Conservation (phyloP, 2,888 invertebrate genomes). For the Polymixis lichenea region DNA sequence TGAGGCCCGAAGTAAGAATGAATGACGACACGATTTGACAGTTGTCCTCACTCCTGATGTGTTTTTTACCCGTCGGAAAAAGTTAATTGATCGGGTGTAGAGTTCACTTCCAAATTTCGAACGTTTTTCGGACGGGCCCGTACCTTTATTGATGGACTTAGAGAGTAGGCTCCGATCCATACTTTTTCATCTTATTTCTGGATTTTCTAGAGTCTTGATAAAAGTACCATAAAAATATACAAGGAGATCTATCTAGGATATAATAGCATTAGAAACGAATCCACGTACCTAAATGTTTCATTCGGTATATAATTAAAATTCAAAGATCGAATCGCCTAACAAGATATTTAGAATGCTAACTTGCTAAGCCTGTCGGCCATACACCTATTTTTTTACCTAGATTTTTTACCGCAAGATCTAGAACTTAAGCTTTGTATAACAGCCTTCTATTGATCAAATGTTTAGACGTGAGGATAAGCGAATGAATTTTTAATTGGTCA, state of each 20-base stretch:
- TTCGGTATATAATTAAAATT: constrained; percentile 55
- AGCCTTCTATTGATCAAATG: constrained; percentile 54
- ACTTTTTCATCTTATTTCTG: background rate
- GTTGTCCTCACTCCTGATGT: too few species aligned
- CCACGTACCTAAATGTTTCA: constrained; percentile 30
- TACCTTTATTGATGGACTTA: too few species aligned
- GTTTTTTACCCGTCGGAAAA: too few species aligned
- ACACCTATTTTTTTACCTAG: constrained; percentile 48
- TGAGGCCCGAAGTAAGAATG: too few species aligned
- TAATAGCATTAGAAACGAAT: constrained; percentile 18
- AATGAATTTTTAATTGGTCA: constrained; percentile 61
- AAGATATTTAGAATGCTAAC: constrained; percentile 32
- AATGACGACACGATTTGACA: too few species aligned
- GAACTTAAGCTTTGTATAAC: constrained; percentile 37
- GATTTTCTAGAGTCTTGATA: background rate
- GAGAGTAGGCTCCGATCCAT: too few species aligned
- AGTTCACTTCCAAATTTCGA: too few species aligned
- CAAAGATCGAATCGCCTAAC: constrained; percentile 38
- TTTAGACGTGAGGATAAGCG: constrained; percentile 53
- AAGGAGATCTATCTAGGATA: background rate
- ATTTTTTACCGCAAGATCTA: constrained; percentile 53
- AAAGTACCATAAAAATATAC: background rate
- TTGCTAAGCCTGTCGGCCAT: constrained; percentile 47
- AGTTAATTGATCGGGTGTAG: too few species aligned
- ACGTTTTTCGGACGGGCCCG: too few species aligned